Evolutionary conservation across 2,797 vertebrate genomes (phyloP).

Genomic region (Pangasius mekongensis): DNA sequence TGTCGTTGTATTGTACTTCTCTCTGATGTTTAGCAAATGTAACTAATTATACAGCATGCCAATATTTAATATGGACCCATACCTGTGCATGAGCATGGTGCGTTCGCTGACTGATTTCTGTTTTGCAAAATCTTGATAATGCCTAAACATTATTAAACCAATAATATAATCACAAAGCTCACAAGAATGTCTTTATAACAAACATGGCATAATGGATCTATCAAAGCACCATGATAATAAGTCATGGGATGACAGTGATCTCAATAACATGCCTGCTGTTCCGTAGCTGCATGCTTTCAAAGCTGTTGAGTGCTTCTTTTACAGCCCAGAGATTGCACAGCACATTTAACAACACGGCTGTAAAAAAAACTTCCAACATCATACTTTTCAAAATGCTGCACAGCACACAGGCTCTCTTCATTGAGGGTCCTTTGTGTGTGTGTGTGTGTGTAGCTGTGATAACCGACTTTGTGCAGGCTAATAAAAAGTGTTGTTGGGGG

Average conservation of each 20-base stretch:
- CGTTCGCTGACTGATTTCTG: slow-evolving; percentile 1
- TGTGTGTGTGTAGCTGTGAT: slow-evolving; percentile 14
- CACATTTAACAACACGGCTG: slow-evolving; percentile 39
- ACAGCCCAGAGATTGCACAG: slow-evolving; percentile 27
- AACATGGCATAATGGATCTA: slow-evolving; percentile 13
- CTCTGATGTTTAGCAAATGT: slow-evolving; percentile 49
- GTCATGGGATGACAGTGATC: slow-evolving; percentile 33
- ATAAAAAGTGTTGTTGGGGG: slow-evolving; percentile 51
- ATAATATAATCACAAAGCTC: slow-evolving; percentile 15
- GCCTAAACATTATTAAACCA: slow-evolving; percentile 17
- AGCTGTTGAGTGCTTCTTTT: slow-evolving; percentile 45
- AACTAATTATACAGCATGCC: slow-evolving; percentile 24
- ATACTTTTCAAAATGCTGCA: slow-evolving; percentile 41
- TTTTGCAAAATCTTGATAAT: slow-evolving; percentile 3
- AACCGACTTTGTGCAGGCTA: slow-evolving; percentile 49
- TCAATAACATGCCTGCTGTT: slow-evolving; percentile 27
- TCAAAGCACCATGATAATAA: slow-evolving; percentile 28
- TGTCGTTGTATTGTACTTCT: slow-evolving; percentile 23
- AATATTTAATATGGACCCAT: slow-evolving; percentile 7
- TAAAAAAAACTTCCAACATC: slow-evolving; percentile 37
- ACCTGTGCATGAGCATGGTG: background rate
- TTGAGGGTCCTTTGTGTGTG: background rate
- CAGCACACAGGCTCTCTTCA: slow-evolving; percentile 32
- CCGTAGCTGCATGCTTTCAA: slow-evolving; percentile 25
- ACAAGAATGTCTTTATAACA: slow-evolving; percentile 4